Evolutionary conservation across 2,113 vertebrate genomes (phyloP).

Genomic region (Sceloporus tristichus): DNA sequence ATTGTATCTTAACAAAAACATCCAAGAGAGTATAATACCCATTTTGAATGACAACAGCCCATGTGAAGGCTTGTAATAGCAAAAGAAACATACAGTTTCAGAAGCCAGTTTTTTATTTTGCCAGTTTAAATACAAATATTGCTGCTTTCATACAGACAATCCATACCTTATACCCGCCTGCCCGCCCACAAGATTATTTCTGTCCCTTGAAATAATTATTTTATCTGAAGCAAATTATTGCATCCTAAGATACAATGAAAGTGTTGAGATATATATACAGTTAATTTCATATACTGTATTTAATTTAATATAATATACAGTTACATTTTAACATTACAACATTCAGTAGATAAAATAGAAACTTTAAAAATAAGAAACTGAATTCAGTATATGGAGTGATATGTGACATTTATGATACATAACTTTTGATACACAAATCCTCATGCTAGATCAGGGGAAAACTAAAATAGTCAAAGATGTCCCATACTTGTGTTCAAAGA

Average conservation of each 20-base stretch:
- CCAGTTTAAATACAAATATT: background rate
- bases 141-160: background rate
- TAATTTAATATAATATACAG: background rate
- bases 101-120: conserved; percentile 10
- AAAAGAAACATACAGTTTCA: conserved; percentile 32
- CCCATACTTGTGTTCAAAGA: no score
- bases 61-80: background rate
- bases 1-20: conserved; percentile 45
- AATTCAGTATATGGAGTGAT: background rate
- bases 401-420: background rate
- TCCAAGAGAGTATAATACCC: background rate
- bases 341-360: background rate
- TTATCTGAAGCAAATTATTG: conserved; percentile 15
- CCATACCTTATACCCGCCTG: background rate
- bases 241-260: conserved; percentile 19
- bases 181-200: conserved; percentile 18
- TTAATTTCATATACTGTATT: background rate
- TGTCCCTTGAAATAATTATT: conserved; percentile 9
- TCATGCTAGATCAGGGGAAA: no score
- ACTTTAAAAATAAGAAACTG: conserved; percentile 46
- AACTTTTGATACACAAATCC: no score
- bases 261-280: background rate
- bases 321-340: no score
- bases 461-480: no score
- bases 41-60: conserved; percentile 43